A percentile compares a stretch with the other conserved stretches of the same genome.
Evolutionary conservation across 2,888 invertebrate species (phyloP).

Genomic region (Parnassius mnemosyne): DNA sequence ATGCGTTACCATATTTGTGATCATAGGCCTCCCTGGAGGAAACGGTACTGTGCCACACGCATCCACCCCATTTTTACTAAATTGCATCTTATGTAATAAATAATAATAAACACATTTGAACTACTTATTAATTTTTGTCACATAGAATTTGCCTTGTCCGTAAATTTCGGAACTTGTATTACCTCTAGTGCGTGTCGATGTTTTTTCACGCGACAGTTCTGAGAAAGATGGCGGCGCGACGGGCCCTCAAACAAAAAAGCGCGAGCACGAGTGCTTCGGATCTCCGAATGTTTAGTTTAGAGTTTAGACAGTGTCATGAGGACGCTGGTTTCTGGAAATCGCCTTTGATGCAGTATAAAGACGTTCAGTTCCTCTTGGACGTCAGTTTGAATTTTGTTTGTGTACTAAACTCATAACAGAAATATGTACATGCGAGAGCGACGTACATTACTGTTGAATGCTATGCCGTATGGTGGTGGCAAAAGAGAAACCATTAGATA

Average conservation of each 20-base stretch:
- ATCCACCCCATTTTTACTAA: no score
- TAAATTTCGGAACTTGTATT: conserved; percentile 8
- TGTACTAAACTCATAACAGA: background rate
- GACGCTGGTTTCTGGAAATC: conserved; percentile 42
- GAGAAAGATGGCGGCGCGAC: conserved; percentile 56
- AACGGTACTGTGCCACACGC: no score
- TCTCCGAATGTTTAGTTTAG: conserved; percentile 42
- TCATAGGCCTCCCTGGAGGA: no score
- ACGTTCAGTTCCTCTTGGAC: background rate
- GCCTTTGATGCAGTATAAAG: conserved; percentile 15
- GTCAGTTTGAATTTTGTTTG: background rate
- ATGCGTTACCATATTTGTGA: no score
- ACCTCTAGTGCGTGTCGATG: conserved; percentile 28
- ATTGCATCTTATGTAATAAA: no score
- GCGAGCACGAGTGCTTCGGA: conserved; percentile 58
- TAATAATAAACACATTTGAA: no score
- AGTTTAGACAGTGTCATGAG: conserved; percentile 28
- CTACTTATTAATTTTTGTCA: background rate
- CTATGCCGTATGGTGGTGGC: no score
- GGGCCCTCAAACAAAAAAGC: conserved; percentile 53
- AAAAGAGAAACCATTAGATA: no score
- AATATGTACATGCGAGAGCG: background rate
- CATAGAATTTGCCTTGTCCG: background rate
- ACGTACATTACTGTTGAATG: background rate
- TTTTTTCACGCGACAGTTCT: conserved; percentile 62